Evolutionary conservation across 2,888 invertebrate genomes (phyloP), one percentile per base, ranked within the genome.

Genomic region (Perizoma flavofasciatum): DNA sequence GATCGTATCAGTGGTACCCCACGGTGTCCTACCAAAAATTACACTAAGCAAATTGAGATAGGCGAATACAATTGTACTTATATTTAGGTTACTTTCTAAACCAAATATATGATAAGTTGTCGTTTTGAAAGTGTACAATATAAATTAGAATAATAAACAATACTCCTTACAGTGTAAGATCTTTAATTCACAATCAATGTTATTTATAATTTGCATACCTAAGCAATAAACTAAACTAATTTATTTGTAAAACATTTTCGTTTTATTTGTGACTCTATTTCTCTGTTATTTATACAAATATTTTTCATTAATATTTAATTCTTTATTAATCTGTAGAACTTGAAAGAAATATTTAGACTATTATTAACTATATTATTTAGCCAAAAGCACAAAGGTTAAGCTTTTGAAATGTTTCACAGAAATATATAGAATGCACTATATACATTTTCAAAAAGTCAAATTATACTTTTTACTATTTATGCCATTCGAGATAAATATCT

Each of bases 201-300:
- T 78, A 83, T 80, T 77, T 80, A 81, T 57, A 62, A 74, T 62
- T 65, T 49, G 72, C 78, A 70, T 73, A 78, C 77, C 78, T 81
- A 83, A 82, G 72, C 77, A 83, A 84, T 82, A 82, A 79, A 82
- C 68, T 77, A 78, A 79, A 82, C 69, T 79, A 80, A 84, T 79
- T 82, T 83, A 83, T 83, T 79, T 74, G 70, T 75, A 76, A 60
- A 69, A 64, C 52, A 59, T 69, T 57, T 58, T 52, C 50, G 45
- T 66, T 62, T 70, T 67, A 62, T 54, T 54, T 46, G 49, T 48
- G 32, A 48, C 44, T 37, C 52, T 41, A 49, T 11, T 10, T 33
- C 44, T 48, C 46, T 47, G 34, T 10, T 41, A 51, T 65, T 65
- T 60, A 56, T 37, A 37, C 4, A 37, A 7, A 7, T 37, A 6